Conservation (phyloP, 2,888 invertebrate species). For the Meganola albula region DNA sequence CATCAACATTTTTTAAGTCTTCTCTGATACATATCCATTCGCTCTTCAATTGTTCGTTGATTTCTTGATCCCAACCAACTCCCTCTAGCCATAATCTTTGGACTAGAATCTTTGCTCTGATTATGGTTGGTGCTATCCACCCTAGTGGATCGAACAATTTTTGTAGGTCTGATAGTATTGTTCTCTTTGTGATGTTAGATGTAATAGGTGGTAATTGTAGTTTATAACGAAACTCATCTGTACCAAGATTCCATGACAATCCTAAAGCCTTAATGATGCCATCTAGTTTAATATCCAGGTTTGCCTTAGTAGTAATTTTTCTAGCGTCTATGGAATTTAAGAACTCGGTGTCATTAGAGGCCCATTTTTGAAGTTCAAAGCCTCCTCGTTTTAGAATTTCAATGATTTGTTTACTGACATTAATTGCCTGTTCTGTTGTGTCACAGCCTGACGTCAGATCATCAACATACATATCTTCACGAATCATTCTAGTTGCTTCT, state of each 20-base stretch:
- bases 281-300: constrained; percentile 17
- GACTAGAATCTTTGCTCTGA: neutral
- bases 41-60: neutral
- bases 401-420: neutral
- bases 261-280: constrained; percentile 21
- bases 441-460: constrained; percentile 2
- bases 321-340: neutral
- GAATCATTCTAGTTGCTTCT: constrained; percentile 2
- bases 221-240: constrained; percentile 18
- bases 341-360: neutral
- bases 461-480: constrained; percentile 6
- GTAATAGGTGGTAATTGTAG: neutral
- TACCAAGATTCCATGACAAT: constrained; percentile 18
- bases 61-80: neutral
- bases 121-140: constrained; percentile 1
- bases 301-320: constrained; percentile 4
- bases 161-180: constrained; percentile 16
- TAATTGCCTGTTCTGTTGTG: neutral
- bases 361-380: constrained; percentile 1
- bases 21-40: constrained; percentile 1
- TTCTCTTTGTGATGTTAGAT: constrained; percentile 19
- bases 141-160: constrained; percentile 2
- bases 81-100: constrained; percentile 2
- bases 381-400: neutral
- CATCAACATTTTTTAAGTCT: neutral